These are phyloP conservation scores for Excalfactoria chinensis DNA, from an alignment of 2,113 vertebrate genomes.

Conservation along the genomic window DNA sequence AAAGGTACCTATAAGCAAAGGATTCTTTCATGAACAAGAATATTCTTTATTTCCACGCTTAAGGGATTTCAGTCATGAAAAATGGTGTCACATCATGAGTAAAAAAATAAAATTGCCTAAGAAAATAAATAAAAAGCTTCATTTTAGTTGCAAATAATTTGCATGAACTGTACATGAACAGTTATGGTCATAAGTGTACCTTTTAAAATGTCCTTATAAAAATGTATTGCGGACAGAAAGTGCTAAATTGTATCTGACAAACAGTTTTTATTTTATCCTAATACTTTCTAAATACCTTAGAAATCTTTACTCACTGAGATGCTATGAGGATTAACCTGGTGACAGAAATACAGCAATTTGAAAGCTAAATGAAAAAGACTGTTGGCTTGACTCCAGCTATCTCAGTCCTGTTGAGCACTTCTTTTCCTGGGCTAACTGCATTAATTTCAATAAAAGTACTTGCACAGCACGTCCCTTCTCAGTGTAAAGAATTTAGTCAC, in stretches of 20 bases:
- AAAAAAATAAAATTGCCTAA: background rate
- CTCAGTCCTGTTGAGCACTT: background rate
- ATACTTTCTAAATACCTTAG: background rate
- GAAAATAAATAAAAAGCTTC: background rate
- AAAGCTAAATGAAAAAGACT: slow-evolving; percentile 27
- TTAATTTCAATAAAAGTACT: slow-evolving; percentile 48
- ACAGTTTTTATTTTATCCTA: background rate
- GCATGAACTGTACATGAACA: background rate
- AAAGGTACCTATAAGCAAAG: background rate
- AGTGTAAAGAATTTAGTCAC: slow-evolving; percentile 8
- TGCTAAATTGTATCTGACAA: background rate
- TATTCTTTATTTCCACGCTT: slow-evolving; percentile 7
- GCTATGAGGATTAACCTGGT: slow-evolving; percentile 25
- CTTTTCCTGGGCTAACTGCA: slow-evolving; percentile 14
- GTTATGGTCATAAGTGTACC: background rate
- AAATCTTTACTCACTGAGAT: background rate
- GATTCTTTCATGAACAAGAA: background rate
- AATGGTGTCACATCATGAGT: background rate
- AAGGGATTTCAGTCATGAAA: background rate
- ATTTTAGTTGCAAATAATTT: slow-evolving; percentile 3
- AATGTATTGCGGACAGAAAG: background rate
- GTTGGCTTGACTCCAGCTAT: slow-evolving; percentile 13
- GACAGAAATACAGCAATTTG: slow-evolving; percentile 30
- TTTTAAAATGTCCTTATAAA: background rate
- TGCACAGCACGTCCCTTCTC: slow-evolving; percentile 30